Evolutionary conservation across 2,888 invertebrate species (phyloP).

Genomic region (Parnassius glacialis): DNA sequence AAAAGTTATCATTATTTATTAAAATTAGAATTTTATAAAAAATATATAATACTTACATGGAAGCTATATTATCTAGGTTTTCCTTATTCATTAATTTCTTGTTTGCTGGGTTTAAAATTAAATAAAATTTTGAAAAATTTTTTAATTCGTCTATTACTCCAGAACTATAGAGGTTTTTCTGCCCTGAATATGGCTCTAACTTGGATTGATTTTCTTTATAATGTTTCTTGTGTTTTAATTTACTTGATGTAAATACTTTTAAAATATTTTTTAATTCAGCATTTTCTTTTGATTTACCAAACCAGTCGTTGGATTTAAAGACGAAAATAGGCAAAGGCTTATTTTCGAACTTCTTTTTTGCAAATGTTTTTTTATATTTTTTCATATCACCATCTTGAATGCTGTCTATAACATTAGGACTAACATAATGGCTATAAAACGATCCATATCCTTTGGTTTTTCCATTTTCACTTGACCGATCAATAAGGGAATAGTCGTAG

Average conservation of each 20-base stretch:
- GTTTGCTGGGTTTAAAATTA: constrained; percentile 7
- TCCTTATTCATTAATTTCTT: background rate
- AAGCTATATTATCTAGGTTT: constrained; percentile 3
- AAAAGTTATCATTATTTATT: background rate
- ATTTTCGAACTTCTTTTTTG: background rate
- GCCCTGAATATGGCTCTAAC: too few species aligned
- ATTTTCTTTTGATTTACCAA: constrained; percentile 1
- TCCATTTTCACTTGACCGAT: background rate
- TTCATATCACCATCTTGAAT: background rate
- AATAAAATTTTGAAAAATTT: constrained; percentile 20
- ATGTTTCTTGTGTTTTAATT: constrained; percentile 1
- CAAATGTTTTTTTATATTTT: background rate
- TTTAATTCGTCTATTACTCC: constrained; percentile 8
- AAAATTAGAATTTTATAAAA: background rate
- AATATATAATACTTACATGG: constrained; percentile 8
- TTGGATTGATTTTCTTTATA: too few species aligned
- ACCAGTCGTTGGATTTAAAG: constrained; percentile 4
- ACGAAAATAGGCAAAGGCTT: background rate
- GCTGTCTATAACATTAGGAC: background rate
- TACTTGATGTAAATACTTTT: background rate
- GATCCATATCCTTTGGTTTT: background rate
- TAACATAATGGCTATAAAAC: background rate
- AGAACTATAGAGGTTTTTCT: background rate
- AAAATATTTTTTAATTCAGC: constrained; percentile 2
- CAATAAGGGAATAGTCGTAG: background rate